Evolutionary conservation across 1,140 invertebrate species (phyloP).

Genomic region (Hyles euphorbiae): DNA sequence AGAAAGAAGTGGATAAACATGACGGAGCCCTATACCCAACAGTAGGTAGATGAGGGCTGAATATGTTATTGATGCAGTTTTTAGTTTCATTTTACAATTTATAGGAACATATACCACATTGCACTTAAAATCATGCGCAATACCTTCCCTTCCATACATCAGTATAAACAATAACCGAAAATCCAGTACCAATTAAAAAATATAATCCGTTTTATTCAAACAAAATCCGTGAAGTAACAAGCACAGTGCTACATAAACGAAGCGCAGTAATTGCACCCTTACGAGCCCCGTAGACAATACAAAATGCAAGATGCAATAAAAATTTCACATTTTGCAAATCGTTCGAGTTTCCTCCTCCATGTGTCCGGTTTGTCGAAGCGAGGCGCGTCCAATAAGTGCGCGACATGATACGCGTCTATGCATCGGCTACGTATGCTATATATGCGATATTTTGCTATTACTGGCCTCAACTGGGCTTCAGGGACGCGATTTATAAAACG

Average conservation of each 20-base stretch:
- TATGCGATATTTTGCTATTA: slow-evolving; percentile 18
- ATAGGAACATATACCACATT: too few relatives aligned
- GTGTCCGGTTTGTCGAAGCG: slow-evolving; percentile 22
- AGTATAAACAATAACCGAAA: too few relatives aligned
- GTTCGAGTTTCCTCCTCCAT: not conserved
- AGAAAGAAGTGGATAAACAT: too few relatives aligned
- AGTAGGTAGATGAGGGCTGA: too few relatives aligned
- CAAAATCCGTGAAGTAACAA: too few relatives aligned
- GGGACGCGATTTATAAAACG: slow-evolving; percentile 1
- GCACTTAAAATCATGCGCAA: too few relatives aligned
- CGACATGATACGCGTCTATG: slow-evolving; percentile 16
- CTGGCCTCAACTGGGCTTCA: not conserved
- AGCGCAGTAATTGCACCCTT: slow-evolving; percentile 1
- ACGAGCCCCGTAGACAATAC: slow-evolving; percentile 2
- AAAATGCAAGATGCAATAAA: slow-evolving; percentile 13
- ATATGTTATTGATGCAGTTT: too few relatives aligned
- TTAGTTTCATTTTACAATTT: too few relatives aligned
- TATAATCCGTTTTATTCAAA: too few relatives aligned
- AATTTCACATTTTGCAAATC: slow-evolving; percentile 3
- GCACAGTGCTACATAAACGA: not conserved
- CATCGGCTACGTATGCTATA: slow-evolving; percentile 8
- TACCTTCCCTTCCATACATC: too few relatives aligned
- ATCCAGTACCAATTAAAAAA: too few relatives aligned
- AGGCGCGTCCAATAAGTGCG: slow-evolving; percentile 28
- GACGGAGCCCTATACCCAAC: too few relatives aligned